Conservation (phyloP, 2,888 invertebrate species). For the Ichneumon xanthorius region DNA sequence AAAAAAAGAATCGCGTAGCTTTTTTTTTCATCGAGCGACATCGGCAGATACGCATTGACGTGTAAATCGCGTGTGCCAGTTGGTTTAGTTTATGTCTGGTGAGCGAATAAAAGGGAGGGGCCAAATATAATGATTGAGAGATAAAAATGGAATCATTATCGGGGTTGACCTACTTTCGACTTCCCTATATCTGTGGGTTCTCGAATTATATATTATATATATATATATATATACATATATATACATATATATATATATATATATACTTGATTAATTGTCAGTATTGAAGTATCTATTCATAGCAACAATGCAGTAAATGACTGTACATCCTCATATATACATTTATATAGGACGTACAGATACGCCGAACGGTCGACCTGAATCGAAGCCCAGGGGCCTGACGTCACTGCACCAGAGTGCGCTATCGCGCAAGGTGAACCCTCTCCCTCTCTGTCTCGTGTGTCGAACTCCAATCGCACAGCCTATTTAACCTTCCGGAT, state of each 20-base stretch:
- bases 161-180: neutral
- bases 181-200: neutral
- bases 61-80: neutral
- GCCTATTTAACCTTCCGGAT: neutral
- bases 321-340: neutral
- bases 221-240: too few species aligned
- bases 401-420: conserved; percentile 73
- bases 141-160: conserved; percentile 8
- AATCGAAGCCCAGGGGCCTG: conserved; percentile 69
- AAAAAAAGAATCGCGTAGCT: neutral
- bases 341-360: conserved; percentile 19
- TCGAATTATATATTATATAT: neutral
- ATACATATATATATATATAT: neutral
- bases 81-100: neutral
- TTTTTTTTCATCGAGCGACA: neutral
- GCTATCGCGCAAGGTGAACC: conserved; percentile 73
- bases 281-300: conserved; percentile 1
- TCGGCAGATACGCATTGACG: neutral
- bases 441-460: conserved; percentile 21
- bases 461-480: conserved; percentile 20
- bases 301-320: conserved; percentile 1
- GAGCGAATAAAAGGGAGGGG: neutral
- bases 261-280: conserved; percentile 13
- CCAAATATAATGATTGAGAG: neutral
- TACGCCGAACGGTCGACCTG: conserved; percentile 67